A percentile compares a stretch with the other conserved stretches of the same genome.
Conservation (phyloP, 2,797 vertebrate species). For the Sciaenops ocellatus region DNA sequence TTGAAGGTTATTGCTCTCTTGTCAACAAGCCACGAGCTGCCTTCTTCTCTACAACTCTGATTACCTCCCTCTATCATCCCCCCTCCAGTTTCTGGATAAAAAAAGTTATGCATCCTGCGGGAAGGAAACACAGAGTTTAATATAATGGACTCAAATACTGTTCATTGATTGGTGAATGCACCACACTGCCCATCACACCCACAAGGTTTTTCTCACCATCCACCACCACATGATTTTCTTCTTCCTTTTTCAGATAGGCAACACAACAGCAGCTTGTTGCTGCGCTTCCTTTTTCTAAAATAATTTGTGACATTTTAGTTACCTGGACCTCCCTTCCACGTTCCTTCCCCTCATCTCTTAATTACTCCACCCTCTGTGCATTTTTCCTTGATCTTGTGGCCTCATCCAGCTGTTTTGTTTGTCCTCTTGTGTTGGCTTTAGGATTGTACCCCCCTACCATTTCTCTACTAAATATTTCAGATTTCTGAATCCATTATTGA, state of each 20-base stretch:
- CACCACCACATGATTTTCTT: background rate
- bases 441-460: constrained; percentile 57
- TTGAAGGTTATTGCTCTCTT: constrained; percentile 64
- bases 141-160: constrained; percentile 49
- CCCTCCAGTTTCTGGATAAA: constrained; percentile 20
- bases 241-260: constrained; percentile 24
- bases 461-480: constrained; percentile 82
- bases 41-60: background rate
- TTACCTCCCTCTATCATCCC: background rate
- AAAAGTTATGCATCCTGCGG: constrained; percentile 39
- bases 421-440: constrained; percentile 59
- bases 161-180: constrained; percentile 56
- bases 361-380: constrained; percentile 10
- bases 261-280: constrained; percentile 30
- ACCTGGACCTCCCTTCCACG: constrained; percentile 9
- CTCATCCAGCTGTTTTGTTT: constrained; percentile 72
- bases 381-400: constrained; percentile 23
- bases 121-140: constrained; percentile 45
- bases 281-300: constrained; percentile 28
- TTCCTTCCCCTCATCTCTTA: background rate
- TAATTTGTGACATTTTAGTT: constrained; percentile 5
- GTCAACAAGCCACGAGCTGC: constrained; percentile 39
- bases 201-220: constrained; percentile 9
- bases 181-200: constrained; percentile 14
- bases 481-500: constrained; percentile 84